phyloP scores from a whole-genome alignment of 2,797 vertebrate species.

The Brotula barbata region DNA sequence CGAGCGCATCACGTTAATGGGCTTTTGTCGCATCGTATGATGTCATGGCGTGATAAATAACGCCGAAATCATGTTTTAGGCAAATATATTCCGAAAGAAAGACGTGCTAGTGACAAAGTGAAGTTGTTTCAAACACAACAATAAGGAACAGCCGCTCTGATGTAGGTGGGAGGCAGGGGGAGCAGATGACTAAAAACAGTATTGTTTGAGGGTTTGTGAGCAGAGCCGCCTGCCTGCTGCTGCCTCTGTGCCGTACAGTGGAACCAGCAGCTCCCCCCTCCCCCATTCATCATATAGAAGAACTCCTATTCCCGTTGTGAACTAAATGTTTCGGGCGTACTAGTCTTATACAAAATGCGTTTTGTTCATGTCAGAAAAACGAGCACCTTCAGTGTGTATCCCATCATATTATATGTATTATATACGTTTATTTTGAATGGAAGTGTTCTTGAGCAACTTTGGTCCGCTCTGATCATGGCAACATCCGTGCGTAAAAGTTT shows the following conservation, averaged over 20 bases:
- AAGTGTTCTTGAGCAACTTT: slow-evolving; percentile 7
- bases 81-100: slow-evolving; percentile 46
- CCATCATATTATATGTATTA: no score
- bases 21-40: background rate
- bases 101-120: slow-evolving; percentile 62
- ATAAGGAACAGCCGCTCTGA: slow-evolving; percentile 71
- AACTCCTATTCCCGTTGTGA: slow-evolving; percentile 47
- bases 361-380: background rate
- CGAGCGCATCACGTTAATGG: background rate
- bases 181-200: slow-evolving; percentile 72
- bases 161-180: slow-evolving; percentile 66
- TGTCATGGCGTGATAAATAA: slow-evolving; percentile 26
- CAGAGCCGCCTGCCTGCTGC: slow-evolving; percentile 84
- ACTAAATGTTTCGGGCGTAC: slow-evolving; percentile 54
- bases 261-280: slow-evolving; percentile 54
- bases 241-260: slow-evolving; percentile 78
- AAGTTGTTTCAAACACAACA: slow-evolving; percentile 72
- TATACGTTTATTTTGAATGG: slow-evolving; percentile 1
- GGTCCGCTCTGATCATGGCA: background rate
- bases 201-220: slow-evolving; percentile 78
- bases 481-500: slow-evolving; percentile 61
- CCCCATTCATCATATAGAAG: slow-evolving; percentile 61
- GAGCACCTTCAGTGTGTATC: no score
- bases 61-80: slow-evolving; percentile 13
- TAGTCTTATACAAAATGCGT: no score